These are phyloP conservation scores for Recurvirostra avosetta DNA, from an alignment of 2,113 vertebrate species.

Conservation along the genomic window DNA sequence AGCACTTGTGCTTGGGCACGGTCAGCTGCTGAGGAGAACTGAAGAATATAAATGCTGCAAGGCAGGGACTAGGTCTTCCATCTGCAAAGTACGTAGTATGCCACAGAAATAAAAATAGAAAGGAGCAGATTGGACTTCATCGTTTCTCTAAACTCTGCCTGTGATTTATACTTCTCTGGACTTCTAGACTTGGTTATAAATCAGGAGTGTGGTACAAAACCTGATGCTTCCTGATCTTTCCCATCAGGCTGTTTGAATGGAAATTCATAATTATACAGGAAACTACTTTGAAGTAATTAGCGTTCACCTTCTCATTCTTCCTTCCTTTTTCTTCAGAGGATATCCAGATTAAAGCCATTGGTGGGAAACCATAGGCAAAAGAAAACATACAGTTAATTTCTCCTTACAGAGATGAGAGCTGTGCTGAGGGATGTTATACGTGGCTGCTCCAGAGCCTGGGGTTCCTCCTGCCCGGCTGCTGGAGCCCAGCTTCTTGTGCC, in stretches of 20 bases:
- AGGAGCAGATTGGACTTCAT: not conserved
- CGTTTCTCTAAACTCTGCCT: not conserved
- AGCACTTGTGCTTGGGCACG: not conserved
- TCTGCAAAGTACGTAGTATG: not conserved
- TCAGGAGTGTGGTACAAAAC: not conserved
- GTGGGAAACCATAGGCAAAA: not conserved
- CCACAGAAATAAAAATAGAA: not conserved
- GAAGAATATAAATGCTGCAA: not conserved
- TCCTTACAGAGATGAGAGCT: not conserved
- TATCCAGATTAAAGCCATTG: not conserved
- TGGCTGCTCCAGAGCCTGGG: not conserved
- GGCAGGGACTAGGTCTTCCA: not conserved
- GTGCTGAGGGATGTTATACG: not conserved
- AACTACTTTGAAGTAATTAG: not conserved
- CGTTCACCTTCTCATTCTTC: not conserved
- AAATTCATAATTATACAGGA: not conserved
- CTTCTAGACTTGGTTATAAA: not conserved
- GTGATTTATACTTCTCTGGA: not conserved
- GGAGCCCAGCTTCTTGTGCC: not conserved
- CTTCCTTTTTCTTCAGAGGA: not conserved
- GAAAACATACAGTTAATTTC: not conserved
- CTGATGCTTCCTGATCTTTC: not conserved
- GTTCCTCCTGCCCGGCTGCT: not conserved
- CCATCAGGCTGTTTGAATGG: not conserved
- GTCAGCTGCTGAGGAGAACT: not conserved